Conservation (phyloP, 2,113 vertebrate genomes). For the Protobothrops mucrosquamatus region DNA sequence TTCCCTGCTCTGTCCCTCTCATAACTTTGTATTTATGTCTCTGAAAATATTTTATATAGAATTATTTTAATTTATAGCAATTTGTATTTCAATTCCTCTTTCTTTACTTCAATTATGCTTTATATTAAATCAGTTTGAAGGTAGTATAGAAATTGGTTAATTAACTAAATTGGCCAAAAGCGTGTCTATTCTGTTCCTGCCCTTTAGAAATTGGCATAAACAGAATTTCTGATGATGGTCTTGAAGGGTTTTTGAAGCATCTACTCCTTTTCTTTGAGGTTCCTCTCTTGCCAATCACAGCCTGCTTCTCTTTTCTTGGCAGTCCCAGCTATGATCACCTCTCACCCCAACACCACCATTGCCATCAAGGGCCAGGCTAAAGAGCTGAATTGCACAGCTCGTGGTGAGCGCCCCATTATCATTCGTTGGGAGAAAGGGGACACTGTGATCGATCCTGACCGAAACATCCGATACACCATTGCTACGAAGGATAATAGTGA, state of each 20-base stretch:
- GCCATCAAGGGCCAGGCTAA: conserved; percentile 96
- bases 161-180: not conserved
- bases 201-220: not conserved
- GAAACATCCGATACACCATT: conserved; percentile 90
- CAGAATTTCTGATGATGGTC: not conserved
- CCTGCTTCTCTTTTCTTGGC: not conserved
- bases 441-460: conserved; percentile 94
- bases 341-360: conserved; percentile 97
- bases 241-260: not conserved
- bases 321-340: conserved; percentile 99
- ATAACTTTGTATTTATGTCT: not conserved
- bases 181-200: too few relatives aligned
- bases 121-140: not conserved
- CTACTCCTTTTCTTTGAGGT: too few relatives aligned
- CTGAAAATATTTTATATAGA: not conserved
- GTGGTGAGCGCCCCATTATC: conserved; percentile 96
- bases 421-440: conserved; percentile 98
- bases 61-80: not conserved
- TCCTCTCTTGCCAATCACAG: not conserved
- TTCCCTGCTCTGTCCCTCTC: not conserved
- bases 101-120: not conserved
- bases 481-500: conserved; percentile 92
- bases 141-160: not conserved
- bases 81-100: not conserved
- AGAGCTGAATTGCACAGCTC: conserved; percentile 94